Evolutionary conservation across 2,113 vertebrate species (phyloP).

Genomic region (Myotis yumanensis): DNA sequence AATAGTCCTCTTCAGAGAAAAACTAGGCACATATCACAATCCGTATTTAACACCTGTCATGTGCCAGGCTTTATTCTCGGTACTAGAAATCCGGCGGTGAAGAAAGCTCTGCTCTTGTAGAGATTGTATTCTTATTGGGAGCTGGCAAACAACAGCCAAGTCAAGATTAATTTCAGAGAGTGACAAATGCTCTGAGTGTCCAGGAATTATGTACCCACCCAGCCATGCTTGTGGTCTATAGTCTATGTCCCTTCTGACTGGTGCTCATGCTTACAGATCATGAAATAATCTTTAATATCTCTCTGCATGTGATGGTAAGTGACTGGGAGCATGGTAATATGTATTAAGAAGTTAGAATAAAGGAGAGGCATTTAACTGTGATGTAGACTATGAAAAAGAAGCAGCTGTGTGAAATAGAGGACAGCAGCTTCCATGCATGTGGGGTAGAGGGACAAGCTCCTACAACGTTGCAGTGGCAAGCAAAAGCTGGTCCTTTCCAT

Average conservation of each 20-base stretch:
- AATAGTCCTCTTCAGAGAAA: not conserved
- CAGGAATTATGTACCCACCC: no score
- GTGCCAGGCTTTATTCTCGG: not conserved
- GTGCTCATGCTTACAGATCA: not conserved
- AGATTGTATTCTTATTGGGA: not conserved
- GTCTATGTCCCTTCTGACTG: not conserved
- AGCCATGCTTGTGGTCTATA: fast-evolving
- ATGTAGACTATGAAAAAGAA: not conserved
- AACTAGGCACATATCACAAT: not conserved
- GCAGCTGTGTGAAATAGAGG: not conserved
- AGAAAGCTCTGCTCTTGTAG: not conserved
- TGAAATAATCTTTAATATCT: not conserved
- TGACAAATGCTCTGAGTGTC: not conserved
- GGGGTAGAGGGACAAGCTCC: not conserved
- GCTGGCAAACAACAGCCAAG: not conserved
- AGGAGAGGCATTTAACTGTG: not conserved
- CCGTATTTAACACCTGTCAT: not conserved
- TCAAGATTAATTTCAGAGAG: not conserved
- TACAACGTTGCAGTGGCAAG: not conserved
- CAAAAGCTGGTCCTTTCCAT: not conserved
- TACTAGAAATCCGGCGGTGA: not conserved
- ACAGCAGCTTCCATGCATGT: not conserved
- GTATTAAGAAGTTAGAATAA: not conserved
- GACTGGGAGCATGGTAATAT: no score
- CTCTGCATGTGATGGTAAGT: not conserved